A percentile compares a stretch with the other conserved stretches of the same genome.
Conservation (phyloP, 2,797 vertebrate species). For the Hyperoplus lanceolatus region DNA sequence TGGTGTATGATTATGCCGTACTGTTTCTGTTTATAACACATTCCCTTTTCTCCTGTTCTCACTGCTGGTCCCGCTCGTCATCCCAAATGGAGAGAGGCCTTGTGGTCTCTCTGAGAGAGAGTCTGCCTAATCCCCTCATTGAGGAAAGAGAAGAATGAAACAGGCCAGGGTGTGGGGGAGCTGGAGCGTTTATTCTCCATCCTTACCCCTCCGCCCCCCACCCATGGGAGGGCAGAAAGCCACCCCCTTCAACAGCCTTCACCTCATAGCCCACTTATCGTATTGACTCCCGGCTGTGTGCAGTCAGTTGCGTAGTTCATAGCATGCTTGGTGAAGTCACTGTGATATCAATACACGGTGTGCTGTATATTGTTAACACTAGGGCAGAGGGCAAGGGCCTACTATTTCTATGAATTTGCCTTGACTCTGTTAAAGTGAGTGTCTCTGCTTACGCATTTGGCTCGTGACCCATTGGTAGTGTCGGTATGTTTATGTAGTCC, state of each 20-base stretch:
- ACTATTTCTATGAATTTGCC: not conserved
- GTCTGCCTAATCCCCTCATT: conserved; percentile 88
- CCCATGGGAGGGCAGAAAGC: conserved; percentile 83
- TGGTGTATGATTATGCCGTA: conserved; percentile 43
- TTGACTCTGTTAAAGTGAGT: conserved; percentile 5
- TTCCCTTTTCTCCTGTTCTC: conserved; percentile 64
- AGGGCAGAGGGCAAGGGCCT: not conserved
- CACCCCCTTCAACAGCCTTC: conserved; percentile 74
- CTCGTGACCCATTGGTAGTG: not conserved
- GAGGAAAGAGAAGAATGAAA: conserved; percentile 86
- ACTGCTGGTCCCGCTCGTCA: conserved; percentile 65
- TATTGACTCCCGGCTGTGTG: conserved; percentile 72
- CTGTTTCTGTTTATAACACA: conserved; percentile 60
- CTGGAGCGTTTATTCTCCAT: conserved; percentile 73
- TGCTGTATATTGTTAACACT: conserved; percentile 33
- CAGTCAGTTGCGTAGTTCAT: conserved; percentile 56
- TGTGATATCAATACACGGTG: conserved; percentile 47
- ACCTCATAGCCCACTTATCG: conserved; percentile 72
- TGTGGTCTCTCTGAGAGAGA: conserved; percentile 79
- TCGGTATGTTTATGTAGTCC: conserved; percentile 30
- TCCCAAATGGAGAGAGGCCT: conserved; percentile 76
- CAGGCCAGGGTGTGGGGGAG: conserved; percentile 76
- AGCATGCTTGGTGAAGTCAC: conserved; percentile 34
- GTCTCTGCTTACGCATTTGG: not conserved
- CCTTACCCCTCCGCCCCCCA: conserved; percentile 69